Percentiles rank a stretch among this genome's conserved stretches.
phyloP scores from a whole-genome alignment of 2,113 vertebrate genomes.

The Melospiza georgiana region DNA sequence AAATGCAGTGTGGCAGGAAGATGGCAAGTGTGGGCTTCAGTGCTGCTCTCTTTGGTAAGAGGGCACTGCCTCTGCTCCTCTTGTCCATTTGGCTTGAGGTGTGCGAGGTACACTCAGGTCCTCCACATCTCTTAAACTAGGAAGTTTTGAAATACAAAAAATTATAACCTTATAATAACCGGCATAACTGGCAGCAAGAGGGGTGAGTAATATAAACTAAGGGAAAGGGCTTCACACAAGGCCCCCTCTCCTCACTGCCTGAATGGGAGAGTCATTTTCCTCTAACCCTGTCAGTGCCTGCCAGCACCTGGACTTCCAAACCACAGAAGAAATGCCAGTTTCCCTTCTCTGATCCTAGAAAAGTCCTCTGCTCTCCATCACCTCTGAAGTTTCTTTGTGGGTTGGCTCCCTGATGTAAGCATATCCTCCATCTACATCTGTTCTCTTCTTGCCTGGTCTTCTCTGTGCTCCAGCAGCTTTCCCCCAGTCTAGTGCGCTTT shows the following conservation, averaged over 20 bases:
- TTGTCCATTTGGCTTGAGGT: neutral
- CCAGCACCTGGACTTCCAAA: neutral
- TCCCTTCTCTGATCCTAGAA: neutral
- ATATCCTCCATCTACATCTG: neutral
- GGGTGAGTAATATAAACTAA: neutral
- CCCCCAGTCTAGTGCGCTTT: neutral
- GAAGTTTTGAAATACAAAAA: neutral
- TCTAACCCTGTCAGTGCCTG: neutral
- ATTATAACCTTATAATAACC: neutral
- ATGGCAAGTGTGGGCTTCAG: neutral
- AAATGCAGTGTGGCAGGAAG: neutral
- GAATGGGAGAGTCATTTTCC: neutral
- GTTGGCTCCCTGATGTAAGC: neutral
- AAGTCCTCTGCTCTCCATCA: neutral
- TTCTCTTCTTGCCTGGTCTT: neutral
- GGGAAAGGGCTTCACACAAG: neutral
- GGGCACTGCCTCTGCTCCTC: neutral
- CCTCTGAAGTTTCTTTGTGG: neutral
- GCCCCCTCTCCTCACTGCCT: neutral
- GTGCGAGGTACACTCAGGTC: neutral
- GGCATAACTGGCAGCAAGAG: neutral
- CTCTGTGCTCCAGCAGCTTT: neutral
- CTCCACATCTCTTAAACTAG: neutral
- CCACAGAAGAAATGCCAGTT: neutral
- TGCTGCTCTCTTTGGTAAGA: neutral